phyloP scores from a whole-genome alignment of 2,888 invertebrate species.

The Nycteola revayana region DNA sequence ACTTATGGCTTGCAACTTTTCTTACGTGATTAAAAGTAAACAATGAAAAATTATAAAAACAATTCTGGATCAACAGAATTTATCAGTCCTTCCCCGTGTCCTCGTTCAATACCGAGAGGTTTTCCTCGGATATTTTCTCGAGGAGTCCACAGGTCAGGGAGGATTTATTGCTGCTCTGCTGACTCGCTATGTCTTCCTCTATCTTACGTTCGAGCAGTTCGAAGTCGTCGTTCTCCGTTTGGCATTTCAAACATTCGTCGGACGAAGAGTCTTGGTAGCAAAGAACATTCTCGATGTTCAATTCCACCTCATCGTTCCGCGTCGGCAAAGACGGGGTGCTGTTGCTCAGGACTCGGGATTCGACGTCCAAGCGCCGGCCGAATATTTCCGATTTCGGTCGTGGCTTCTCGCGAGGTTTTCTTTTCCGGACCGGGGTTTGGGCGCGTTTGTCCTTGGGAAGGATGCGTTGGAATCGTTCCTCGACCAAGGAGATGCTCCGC shows the following conservation, averaged over 20 bases:
- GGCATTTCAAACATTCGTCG: slow-evolving; percentile 65
- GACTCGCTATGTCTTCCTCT: slow-evolving; percentile 54
- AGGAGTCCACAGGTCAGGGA: slow-evolving; percentile 51
- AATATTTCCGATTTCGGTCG: slow-evolving; percentile 57
- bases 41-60: slow-evolving; percentile 8
- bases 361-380: slow-evolving; percentile 37
- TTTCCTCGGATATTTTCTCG: slow-evolving; percentile 72
- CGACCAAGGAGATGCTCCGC: slow-evolving; percentile 66
- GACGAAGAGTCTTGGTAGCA: slow-evolving; percentile 73
- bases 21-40: slow-evolving; percentile 19
- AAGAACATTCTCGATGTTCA: slow-evolving; percentile 69
- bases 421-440: slow-evolving; percentile 25
- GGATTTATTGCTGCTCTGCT: slow-evolving; percentile 26
- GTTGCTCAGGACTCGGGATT: slow-evolving; percentile 53
- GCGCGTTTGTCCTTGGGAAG: slow-evolving; percentile 55
- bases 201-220: slow-evolving; percentile 63
- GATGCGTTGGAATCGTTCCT: slow-evolving; percentile 65
- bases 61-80: slow-evolving; percentile 34
- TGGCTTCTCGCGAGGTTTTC: slow-evolving; percentile 24
- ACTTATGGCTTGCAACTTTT: slow-evolving; percentile 33
- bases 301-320: slow-evolving; percentile 53
- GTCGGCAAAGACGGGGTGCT: slow-evolving; percentile 60
- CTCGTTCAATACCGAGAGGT: slow-evolving; percentile 58
- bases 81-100: slow-evolving; percentile 43
- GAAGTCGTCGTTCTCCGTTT: slow-evolving; percentile 61